Evolutionary conservation across 2,888 invertebrate genomes (phyloP), one percentile per base, ranked within the genome.

Genomic region (Girardia tigrina): DNA sequence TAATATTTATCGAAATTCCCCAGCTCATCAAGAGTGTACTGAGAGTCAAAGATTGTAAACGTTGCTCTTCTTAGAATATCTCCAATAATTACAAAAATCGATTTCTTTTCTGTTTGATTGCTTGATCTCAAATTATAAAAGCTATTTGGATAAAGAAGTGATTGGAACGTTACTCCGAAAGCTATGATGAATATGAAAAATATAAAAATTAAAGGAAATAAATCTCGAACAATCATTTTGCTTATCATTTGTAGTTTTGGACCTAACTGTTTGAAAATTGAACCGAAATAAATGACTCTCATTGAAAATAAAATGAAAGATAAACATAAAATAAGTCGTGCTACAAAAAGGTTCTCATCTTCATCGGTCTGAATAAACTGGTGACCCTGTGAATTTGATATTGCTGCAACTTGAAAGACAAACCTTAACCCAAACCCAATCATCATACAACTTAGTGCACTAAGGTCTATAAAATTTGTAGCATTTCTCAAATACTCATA

Each of bases 221-320:
- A 29, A 73, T 77, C 77, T 69, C 42, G 20, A 23, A 20, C 73
- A 20, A 77, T 28, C 77, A 77, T 77, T 70, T 77, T 77, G 23
- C 26, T n/a, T 16, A 77, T 77, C 77, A 77, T 77, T 56, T 36
- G 42, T 20, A 77, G 27, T 56, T 77, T 36, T 14, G 77, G 76
- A n/a, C 77, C 77, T n/a, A 77, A 23, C 8, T 28, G 69, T 28
- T 29, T 71, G 16, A 72, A 42, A 8, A 77, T 42, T 4, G 76
- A 75, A 8, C 29, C 16, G 4, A 76, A 28, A 29, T 56, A 69
- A 2, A 76, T 42, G 26, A 74, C 28, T 26, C 76, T 1, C 2
- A 76, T 16, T 20, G 14, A 76, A 56, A 76, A 76, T 12, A 76
- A 20, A 26, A 28, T 20, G 16, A 76, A 42, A 1, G 28, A 76